Conservation (phyloP, 2,888 invertebrate species). For the Strigamia crassipes region DNA sequence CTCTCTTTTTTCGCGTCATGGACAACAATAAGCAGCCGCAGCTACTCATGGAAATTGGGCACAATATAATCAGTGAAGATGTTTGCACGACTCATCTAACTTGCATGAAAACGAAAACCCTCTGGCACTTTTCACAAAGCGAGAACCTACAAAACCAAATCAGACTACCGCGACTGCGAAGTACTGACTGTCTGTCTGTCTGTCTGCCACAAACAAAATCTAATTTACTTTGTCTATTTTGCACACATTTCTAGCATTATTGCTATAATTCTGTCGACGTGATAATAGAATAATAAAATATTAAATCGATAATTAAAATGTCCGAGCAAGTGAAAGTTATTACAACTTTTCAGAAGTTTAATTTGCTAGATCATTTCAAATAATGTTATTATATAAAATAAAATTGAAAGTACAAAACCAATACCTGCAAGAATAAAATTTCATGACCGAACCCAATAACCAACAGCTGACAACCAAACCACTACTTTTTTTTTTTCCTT, state of each 20-base stretch:
- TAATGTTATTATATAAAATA: slow-evolving; percentile 11
- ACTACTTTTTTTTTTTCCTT: background rate
- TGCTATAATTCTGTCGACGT: no score
- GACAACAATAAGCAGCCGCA: background rate
- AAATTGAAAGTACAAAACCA: slow-evolving; percentile 12
- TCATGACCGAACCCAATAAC: slow-evolving; percentile 39
- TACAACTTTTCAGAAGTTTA: slow-evolving; percentile 1
- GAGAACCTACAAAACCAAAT: background rate
- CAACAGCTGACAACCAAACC: slow-evolving; percentile 34
- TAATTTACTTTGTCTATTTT: background rate
- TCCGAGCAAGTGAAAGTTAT: background rate
- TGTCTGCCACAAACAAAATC: background rate
- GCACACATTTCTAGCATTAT: background rate
- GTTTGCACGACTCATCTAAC: slow-evolving; percentile 35
- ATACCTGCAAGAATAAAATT: slow-evolving; percentile 32
- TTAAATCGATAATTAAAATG: background rate
- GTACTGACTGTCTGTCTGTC: background rate
- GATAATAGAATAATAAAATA: no score
- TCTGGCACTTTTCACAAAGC: slow-evolving; percentile 25
- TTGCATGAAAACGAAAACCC: slow-evolving; percentile 31
- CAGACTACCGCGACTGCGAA: background rate
- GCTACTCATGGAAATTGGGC: slow-evolving; percentile 36
- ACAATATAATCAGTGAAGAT: slow-evolving; percentile 28
- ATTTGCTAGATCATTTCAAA: background rate
- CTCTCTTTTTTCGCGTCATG: background rate